Base-by-base conservation (phyloP, 2,888 invertebrate species). In the Morpho helenor region DNA sequence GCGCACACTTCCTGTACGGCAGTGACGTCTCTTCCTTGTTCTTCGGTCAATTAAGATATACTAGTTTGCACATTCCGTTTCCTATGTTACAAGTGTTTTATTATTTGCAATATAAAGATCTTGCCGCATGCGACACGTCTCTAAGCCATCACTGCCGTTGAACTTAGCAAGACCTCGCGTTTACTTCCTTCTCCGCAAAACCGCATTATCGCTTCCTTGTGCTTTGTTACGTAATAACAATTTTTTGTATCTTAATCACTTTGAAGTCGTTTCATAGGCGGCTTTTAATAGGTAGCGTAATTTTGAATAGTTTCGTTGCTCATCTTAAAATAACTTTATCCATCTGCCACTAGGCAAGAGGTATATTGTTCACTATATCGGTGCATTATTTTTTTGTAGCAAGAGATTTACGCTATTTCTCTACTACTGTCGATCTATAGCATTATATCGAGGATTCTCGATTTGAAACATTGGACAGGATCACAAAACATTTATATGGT, bases 171-270 rank as follows among this genome's bases (percentile, higher is more conserved):
- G 64, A 67, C 60, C 60, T 57, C 50, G 10, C 42, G 59, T 49
- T 39, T 49, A 65, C 60, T 65, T 67, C 61, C 64, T 59, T 52
- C 57, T 61, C 45, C 40, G 59, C 52, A 51, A 44, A 61, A 63
- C 59, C 56, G 46, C 59, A 48, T 45, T 49, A 44, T 57, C 49
- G 51, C 48, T 63, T 61, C 56, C 60, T 58, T 54, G 42, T 54
- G 58, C 60, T 58, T 57, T 56, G 51, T 54, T 49, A 40, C 53
- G 45, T 52, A 48, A 23, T 49, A 45, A 52, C 51, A 43, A 51
- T 10, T 46, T 51, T 55, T 52, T 49, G 71, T 67, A 70, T 74
- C 73, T 72, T 75, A 73, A 76, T 76, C 71, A 69, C 73, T 73
- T 76, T 67, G 71, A 65, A 73, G 71, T 73, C 75, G 43, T 43